These are phyloP conservation scores for Petrophora chlorosata DNA, from an alignment of 2,888 invertebrate species.

Conservation along the genomic window DNA sequence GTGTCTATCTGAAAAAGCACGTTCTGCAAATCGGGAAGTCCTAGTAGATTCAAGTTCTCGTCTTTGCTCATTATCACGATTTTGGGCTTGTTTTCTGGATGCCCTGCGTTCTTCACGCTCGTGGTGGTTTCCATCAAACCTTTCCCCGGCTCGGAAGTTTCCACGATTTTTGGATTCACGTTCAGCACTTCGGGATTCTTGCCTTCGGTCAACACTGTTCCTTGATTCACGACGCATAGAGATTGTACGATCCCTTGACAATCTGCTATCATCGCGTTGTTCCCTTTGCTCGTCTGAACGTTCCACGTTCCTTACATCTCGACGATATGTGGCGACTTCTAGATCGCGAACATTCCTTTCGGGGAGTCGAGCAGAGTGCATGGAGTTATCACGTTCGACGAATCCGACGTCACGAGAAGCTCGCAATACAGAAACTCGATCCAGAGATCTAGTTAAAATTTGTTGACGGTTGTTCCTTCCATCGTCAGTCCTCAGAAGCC, in stretches of 20 bases:
- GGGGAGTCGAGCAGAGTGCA: background rate
- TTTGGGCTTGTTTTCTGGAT: background rate
- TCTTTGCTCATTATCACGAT: slow-evolving; percentile 4
- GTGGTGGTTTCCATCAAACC: background rate
- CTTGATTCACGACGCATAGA: slow-evolving; percentile 9
- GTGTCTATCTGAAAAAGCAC: background rate
- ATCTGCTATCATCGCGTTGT: slow-evolving; percentile 12
- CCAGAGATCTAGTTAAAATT: slow-evolving; percentile 10
- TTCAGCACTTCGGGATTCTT: slow-evolving; percentile 12
- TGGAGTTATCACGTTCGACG: background rate
- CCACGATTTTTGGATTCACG: slow-evolving; percentile 2
- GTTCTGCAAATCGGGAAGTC: background rate
- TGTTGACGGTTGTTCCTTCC: background rate
- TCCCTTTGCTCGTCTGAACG: slow-evolving; percentile 15
- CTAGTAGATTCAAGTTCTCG: slow-evolving; percentile 1
- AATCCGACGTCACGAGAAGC: background rate
- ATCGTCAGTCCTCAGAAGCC: background rate
- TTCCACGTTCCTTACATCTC: slow-evolving; percentile 11
- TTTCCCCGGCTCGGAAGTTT: background rate
- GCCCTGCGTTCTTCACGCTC: slow-evolving; percentile 8
- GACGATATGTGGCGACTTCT: slow-evolving; percentile 7
- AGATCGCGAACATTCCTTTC: slow-evolving; percentile 14
- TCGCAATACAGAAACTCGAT: slow-evolving; percentile 1
- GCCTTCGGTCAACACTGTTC: slow-evolving; percentile 7
- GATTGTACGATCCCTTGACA: slow-evolving; percentile 2